A percentile compares a stretch with the other conserved stretches of the same genome.
Conservation (phyloP, 2,113 vertebrate species). For the Isichthys henryi region DNA sequence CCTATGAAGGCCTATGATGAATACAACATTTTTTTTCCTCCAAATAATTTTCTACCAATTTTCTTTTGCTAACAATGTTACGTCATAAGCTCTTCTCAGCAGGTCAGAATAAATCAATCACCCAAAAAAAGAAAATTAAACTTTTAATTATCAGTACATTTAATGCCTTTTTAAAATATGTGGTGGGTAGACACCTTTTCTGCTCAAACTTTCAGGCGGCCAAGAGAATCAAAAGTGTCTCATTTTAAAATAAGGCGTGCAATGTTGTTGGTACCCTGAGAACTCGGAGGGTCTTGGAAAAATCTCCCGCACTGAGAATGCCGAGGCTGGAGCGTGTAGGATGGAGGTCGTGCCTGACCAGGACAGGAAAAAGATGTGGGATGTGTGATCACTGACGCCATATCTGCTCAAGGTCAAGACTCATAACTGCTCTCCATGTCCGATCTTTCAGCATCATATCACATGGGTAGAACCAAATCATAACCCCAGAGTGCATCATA, state of each 20-base stretch:
- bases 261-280: conserved; percentile 59
- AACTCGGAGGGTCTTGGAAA: conserved; percentile 67
- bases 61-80: background rate
- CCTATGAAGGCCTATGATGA: background rate
- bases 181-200: background rate
- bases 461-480: background rate
- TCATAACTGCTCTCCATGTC: background rate
- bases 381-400: background rate
- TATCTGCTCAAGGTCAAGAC: too few species aligned
- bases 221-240: background rate
- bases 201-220: background rate
- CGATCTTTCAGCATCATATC: background rate
- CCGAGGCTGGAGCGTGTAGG: conserved; percentile 79
- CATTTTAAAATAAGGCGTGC: background rate
- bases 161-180: background rate
- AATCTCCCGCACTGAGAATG: conserved; percentile 82
- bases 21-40: background rate
- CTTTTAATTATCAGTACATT: background rate
- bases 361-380: conserved; percentile 18
- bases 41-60: background rate
- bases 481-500: background rate
- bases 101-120: background rate
- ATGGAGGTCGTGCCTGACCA: conserved; percentile 78
- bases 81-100: background rate
- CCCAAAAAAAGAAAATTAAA: background rate